Evolutionary conservation across 1,140 invertebrate species (phyloP).

Genomic region (Leguminivora glycinivorella): DNA sequence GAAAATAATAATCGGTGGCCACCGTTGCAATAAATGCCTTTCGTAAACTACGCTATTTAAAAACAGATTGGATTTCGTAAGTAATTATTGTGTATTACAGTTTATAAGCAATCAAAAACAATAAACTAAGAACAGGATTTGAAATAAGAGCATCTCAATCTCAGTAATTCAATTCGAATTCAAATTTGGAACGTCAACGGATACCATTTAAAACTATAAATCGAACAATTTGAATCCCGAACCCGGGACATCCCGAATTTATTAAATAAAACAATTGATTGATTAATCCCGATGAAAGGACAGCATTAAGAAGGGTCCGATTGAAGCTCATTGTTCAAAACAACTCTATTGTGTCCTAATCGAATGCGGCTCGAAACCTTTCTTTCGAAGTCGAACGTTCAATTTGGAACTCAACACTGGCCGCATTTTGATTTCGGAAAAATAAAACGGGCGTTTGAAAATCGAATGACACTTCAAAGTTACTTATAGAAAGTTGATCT

Average conservation of each 20-base stretch:
- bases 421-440: slow-evolving; percentile 18
- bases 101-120: background rate
- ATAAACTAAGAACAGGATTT: background rate
- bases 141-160: background rate
- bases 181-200: slow-evolving; percentile 22
- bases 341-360: slow-evolving; percentile 27
- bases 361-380: slow-evolving; percentile 29
- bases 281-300: slow-evolving; percentile 31
- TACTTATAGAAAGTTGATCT: slow-evolving; percentile 16
- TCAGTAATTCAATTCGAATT: slow-evolving; percentile 12
- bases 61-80: background rate
- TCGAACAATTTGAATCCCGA: slow-evolving; percentile 29
- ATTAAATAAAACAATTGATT: slow-evolving; percentile 31
- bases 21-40: slow-evolving; percentile 10
- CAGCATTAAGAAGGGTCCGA: slow-evolving; percentile 29
- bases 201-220: slow-evolving; percentile 26
- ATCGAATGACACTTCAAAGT: background rate
- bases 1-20: slow-evolving; percentile 1
- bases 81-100: slow-evolving; percentile 1
- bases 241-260: slow-evolving; percentile 23
- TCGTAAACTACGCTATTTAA: slow-evolving; percentile 6
- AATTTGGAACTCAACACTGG: slow-evolving; percentile 22
- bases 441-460: background rate
- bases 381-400: slow-evolving; percentile 15
- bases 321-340: slow-evolving; percentile 29